Evolutionary conservation across 2,797 vertebrate genomes (phyloP).

Genomic region (Ispidina picta): DNA sequence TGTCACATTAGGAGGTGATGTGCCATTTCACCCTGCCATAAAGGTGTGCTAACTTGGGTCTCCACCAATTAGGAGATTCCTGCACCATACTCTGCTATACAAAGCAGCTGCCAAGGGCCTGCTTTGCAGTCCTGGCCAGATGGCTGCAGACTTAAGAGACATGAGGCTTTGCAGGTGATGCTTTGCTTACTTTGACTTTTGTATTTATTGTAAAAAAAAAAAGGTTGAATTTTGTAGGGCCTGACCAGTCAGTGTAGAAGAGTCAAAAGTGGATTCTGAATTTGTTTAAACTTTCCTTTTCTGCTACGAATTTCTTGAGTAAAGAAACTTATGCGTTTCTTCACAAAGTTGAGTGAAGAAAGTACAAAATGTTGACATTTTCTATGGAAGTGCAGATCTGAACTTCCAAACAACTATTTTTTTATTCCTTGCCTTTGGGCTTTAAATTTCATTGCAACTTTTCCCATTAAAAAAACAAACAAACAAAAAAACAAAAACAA

Average conservation of each 20-base stretch:
- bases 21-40: background rate
- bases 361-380: background rate
- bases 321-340: too few relatives aligned
- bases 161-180: background rate
- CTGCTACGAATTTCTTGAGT: background rate
- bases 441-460: background rate
- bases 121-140: background rate
- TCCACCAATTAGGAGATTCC: background rate
- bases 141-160: rapidly evolving
- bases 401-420: background rate
- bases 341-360: background rate
- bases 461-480: background rate
- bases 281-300: background rate
- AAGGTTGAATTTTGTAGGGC: background rate
- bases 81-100: background rate
- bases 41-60: background rate
- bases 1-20: rapidly evolving
- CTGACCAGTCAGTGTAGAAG: background rate
- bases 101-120: background rate
- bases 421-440: background rate
- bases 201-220: background rate
- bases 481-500: too few relatives aligned
- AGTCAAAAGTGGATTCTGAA: background rate
- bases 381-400: background rate
- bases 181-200: background rate